These are phyloP conservation scores for Planiliza haematocheilus DNA, from an alignment of 2,113 vertebrate species.

Conservation along the genomic window DNA sequence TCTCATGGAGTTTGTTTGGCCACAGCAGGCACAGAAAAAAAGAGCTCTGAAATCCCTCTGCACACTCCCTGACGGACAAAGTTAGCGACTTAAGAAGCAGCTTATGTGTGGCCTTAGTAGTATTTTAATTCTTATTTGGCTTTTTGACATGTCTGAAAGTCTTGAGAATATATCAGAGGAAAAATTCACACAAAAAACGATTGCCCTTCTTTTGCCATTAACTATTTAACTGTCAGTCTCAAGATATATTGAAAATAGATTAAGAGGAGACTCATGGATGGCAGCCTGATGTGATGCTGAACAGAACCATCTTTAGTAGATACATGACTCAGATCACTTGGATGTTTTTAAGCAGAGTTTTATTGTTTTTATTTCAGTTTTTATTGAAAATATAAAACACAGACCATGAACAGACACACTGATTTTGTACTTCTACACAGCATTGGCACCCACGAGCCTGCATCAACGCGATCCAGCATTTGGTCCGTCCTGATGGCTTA, in stretches of 20 bases:
- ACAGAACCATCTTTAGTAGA: not conserved
- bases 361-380: conserved; percentile 11
- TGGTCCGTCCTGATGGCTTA: conserved; percentile 44
- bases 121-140: too few species aligned
- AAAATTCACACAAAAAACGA: too few species aligned
- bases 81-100: not conserved
- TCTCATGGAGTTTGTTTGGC: not conserved
- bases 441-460: not conserved
- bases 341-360: not conserved
- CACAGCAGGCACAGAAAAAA: not conserved
- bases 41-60: too few species aligned
- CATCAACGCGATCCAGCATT: conserved; percentile 20
- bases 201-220: too few species aligned
- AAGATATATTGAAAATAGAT: not conserved
- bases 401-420: not conserved
- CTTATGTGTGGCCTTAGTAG: not conserved
- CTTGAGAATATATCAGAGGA: too few species aligned
- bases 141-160: too few species aligned
- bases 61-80: not conserved
- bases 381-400: conserved; percentile 13
- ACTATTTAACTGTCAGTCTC: too few species aligned
- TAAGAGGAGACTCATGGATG: not conserved
- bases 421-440: conserved; percentile 8
- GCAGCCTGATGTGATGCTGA: not conserved
- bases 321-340: conserved; percentile 8